Base-by-base conservation (phyloP, 2,797 vertebrate species). In the Chaunax sp. region DNA sequence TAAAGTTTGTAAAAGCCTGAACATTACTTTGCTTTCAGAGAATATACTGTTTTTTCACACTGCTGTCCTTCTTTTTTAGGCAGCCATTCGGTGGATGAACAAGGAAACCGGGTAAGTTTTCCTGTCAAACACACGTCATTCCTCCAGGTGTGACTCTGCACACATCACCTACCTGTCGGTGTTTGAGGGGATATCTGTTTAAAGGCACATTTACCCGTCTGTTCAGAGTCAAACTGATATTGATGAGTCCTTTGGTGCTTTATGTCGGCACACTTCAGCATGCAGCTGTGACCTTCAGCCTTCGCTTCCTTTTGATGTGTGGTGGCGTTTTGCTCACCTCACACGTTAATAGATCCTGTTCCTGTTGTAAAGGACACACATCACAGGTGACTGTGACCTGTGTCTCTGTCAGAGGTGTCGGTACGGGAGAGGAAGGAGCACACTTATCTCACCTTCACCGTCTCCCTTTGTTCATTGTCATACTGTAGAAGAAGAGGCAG, bases 61-160 rank as follows among this genome's bases (percentile, higher is more conserved):
- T 22, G 18, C 38, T 53, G 14, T 62, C 38, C 14, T 40, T 16
- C 15, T 41, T 23, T 28, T 53, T 49, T 58, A 98, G 97, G 97
- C 75, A 95, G 92, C 80, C 97, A 94, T 77, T 94, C 96, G 0
- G 86, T 94, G 79, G 97, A 98, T 45, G 96, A 98, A 67, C 93
- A 94, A 23, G 97, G 96, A 74, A 91, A 92, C 62, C 83, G 86
- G 93, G 97, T 97, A 82, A 51, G 82, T 78, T 38, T 64, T 0
- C 35, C 1, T 10, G 1, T 1, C 22, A 0, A 38, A 16, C 46
- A 58, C 53, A 64, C 75, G 2, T 2, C n/a, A 1, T 18, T 7
- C 15, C 22, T 38, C 2, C 37, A 35, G 14, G 28, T 49, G 64
- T 40, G 35, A 41, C 23, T 2, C 0, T 61, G 26, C 57, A 44